Percentiles rank a stretch among this genome's conserved stretches.
These are phyloP conservation scores for Catocala fraxini DNA, from an alignment of 2,888 invertebrate genomes.

Conservation along the genomic window DNA sequence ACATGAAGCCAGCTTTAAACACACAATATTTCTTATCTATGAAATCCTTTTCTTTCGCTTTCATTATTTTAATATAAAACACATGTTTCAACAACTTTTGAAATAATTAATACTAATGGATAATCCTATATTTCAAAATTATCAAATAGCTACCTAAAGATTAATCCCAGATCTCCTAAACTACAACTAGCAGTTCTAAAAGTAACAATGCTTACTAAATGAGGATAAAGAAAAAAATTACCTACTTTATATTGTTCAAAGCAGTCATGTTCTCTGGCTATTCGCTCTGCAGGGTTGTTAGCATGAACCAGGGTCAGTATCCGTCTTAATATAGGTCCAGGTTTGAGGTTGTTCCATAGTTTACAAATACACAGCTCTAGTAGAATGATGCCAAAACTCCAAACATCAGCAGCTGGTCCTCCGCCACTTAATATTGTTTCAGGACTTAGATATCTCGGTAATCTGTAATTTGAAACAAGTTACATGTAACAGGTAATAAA, in stretches of 20 bases:
- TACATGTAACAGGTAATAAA: too few species aligned
- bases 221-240: not conserved
- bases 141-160: too few species aligned
- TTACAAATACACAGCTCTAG: conserved; percentile 92
- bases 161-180: too few species aligned
- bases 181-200: too few species aligned
- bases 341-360: conserved; percentile 92
- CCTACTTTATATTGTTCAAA: conserved; percentile 89
- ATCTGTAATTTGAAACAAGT: conserved; percentile 78
- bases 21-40: too few species aligned
- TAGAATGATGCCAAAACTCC: conserved; percentile 97
- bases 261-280: conserved; percentile 93
- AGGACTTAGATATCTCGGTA: conserved; percentile 93
- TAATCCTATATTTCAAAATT: too few species aligned
- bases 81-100: too few species aligned
- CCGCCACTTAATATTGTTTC: conserved; percentile 92
- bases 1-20: too few species aligned
- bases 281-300: conserved; percentile 87
- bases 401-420: conserved; percentile 95
- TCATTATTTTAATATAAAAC: too few species aligned
- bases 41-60: too few species aligned
- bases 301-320: conserved; percentile 91
- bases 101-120: too few species aligned
- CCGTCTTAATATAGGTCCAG: conserved; percentile 92
- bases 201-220: not conserved